Base-by-base conservation (phyloP, 2,797 vertebrate genomes). In the Coregonus ussuriensis region DNA sequence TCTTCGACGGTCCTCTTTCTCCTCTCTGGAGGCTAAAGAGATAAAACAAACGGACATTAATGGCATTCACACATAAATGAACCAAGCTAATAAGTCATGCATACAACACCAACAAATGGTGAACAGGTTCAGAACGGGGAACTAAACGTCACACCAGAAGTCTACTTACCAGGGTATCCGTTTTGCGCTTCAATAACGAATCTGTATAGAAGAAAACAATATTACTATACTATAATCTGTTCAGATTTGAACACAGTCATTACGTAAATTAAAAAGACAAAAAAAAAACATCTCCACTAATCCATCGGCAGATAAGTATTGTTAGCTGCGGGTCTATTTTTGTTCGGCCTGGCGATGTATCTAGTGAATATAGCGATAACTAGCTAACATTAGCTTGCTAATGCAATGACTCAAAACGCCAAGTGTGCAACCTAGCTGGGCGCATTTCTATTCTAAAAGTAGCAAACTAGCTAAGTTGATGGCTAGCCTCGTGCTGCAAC, bases 1-100 rank as follows among this genome's bases (percentile, higher is more conserved):
- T 98, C 97, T 76, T 98, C 97, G 52, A 98, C 97, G 0, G 97
- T 98, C 87, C 97, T 95, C 85, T 96, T 94, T 78, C 95, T 95
- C 87, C 95, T 96, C 89, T 97, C 96, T 29, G 96, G 95, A 78
- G 96, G 95, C 96, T 97, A 47, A 35, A 65, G 14, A 74, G 4
- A 66, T 18, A 25, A 71, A 21, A 25, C 37, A 54, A 56, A 56
- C 9, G 37, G 4, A 54, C n/a, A 41, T 41, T 47, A 73, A 18
- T 11, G 59, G 11, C 59, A n/a, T n/a, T 59, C 25, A 25, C 59
- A 33, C 53, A 47, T n/a, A 5, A 52, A 62, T 21, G 31, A 29
- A 13, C 41, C 9, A 47, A 47, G 29, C 18, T 18, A 62, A n/a
- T 15, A 37, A 51, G 2, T 59, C 56, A 35, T 35, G 4, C 83